Percentiles rank a stretch among this genome's conserved stretches.
Conservation (phyloP, 2,797 vertebrate species). For the Xiphophorus birchmanni region DNA sequence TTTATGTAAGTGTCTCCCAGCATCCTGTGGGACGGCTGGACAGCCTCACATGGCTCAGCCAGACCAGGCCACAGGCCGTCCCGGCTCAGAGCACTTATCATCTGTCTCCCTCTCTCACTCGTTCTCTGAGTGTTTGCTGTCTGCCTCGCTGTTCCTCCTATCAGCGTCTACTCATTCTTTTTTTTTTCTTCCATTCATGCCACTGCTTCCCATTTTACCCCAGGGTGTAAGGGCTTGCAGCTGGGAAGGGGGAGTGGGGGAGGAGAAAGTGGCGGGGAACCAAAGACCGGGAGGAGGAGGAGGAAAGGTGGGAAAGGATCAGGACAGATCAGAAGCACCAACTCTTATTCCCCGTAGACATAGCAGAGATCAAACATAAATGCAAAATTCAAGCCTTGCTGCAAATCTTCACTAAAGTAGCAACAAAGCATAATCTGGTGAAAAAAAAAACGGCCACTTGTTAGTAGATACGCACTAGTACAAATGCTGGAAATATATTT, state of each 20-base stretch:
- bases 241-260: slow-evolving; percentile 45
- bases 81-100: slow-evolving; percentile 33
- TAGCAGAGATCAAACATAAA: slow-evolving; percentile 42
- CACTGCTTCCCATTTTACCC: slow-evolving; percentile 57
- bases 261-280: slow-evolving; percentile 31
- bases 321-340: slow-evolving; percentile 46
- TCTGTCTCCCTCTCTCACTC: slow-evolving; percentile 14
- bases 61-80: slow-evolving; percentile 29
- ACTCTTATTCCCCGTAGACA: slow-evolving; percentile 47
- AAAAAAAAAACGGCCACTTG: not conserved
- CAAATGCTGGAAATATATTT: slow-evolving; percentile 4
- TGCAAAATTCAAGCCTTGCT: slow-evolving; percentile 34
- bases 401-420: not conserved
- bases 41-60: slow-evolving; percentile 64
- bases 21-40: slow-evolving; percentile 57
- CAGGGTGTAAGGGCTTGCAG: slow-evolving; percentile 57
- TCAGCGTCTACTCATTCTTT: slow-evolving; percentile 1
- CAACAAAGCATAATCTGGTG: not conserved
- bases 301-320: slow-evolving; percentile 22
- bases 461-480: not conserved
- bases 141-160: slow-evolving; percentile 16
- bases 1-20: slow-evolving; percentile 79
- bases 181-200: slow-evolving; percentile 23
- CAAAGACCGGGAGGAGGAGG: slow-evolving; percentile 8
- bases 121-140: slow-evolving; percentile 19